Percentiles rank a stretch among this genome's conserved stretches.
phyloP scores from a whole-genome alignment of 2,113 vertebrate species.

The Galemys pyrenaicus region DNA sequence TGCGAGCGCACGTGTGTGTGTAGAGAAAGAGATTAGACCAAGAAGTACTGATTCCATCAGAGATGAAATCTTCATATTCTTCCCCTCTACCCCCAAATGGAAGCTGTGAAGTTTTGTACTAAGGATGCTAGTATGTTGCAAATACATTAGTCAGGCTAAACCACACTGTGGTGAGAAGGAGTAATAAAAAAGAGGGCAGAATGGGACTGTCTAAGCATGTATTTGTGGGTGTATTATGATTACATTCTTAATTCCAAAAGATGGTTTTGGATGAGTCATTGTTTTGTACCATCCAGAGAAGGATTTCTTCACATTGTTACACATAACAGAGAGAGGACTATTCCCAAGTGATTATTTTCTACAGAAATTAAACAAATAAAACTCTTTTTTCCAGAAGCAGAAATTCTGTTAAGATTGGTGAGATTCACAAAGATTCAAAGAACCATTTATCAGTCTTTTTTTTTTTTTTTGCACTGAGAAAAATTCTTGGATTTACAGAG shows the following conservation, averaged over 20 bases:
- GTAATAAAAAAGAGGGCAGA: not conserved
- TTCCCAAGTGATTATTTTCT: conserved; percentile 27
- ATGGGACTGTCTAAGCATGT: not conserved
- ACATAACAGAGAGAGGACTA: not conserved
- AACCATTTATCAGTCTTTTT: not conserved
- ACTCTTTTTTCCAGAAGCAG: not conserved
- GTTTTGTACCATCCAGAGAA: conserved; percentile 42
- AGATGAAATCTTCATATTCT: not conserved
- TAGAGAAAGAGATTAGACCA: not conserved
- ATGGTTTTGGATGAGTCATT: conserved; percentile 53
- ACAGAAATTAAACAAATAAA: conserved; percentile 45
- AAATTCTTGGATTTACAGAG: not conserved
- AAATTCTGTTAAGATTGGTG: not conserved
- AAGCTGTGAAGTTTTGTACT: not conserved
- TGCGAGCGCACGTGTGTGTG: no score
- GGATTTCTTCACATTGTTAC: not conserved
- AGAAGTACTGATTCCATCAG: not conserved
- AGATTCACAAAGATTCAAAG: conserved; percentile 13
- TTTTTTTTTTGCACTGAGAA: not conserved
- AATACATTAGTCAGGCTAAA: conserved; percentile 35
- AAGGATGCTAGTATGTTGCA: not conserved
- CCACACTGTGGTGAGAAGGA: not conserved
- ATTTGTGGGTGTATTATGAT: not conserved
- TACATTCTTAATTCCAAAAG: conserved; percentile 36
- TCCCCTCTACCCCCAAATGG: not conserved